Conservation (phyloP, 2,797 vertebrate genomes). For the Clarias pachynema region DNA sequence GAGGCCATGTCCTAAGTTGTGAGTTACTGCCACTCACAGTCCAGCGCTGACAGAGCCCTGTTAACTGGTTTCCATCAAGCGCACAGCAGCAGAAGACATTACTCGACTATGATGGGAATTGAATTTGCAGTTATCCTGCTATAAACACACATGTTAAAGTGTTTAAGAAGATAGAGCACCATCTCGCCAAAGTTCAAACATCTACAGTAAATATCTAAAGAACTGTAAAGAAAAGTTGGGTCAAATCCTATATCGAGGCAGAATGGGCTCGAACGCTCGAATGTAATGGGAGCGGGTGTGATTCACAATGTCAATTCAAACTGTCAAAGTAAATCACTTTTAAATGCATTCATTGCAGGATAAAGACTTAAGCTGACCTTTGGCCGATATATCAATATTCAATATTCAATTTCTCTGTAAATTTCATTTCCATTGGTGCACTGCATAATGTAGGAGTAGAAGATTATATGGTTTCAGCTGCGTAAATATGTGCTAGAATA, state of each 20-base stretch:
- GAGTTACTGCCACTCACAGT: constrained; percentile 56
- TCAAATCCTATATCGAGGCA: not conserved
- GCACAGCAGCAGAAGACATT: constrained; percentile 62
- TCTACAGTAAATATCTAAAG: not conserved
- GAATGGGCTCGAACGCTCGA: not conserved
- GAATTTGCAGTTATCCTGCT: constrained; percentile 51
- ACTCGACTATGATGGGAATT: constrained; percentile 54
- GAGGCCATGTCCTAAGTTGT: constrained; percentile 32
- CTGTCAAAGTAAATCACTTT: constrained; percentile 12
- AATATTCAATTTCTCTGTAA: not conserved
- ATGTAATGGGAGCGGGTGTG: constrained; percentile 16
- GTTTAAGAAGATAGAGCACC: constrained; percentile 42
- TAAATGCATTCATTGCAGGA: constrained; percentile 17
- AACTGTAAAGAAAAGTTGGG: not conserved
- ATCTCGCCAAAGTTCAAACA: not conserved
- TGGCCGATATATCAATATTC: constrained; percentile 15
- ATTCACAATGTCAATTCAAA: constrained; percentile 9
- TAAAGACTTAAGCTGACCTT: constrained; percentile 16
- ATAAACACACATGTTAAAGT: constrained; percentile 57
- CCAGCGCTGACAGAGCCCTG: constrained; percentile 58
- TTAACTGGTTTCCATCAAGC: constrained; percentile 60
- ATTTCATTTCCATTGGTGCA: not conserved
- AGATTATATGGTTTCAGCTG: not conserved
- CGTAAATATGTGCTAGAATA: not conserved
- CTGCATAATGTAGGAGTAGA: not conserved